phyloP scores from a whole-genome alignment of 2,113 vertebrate species.

The Candoia aspera region DNA sequence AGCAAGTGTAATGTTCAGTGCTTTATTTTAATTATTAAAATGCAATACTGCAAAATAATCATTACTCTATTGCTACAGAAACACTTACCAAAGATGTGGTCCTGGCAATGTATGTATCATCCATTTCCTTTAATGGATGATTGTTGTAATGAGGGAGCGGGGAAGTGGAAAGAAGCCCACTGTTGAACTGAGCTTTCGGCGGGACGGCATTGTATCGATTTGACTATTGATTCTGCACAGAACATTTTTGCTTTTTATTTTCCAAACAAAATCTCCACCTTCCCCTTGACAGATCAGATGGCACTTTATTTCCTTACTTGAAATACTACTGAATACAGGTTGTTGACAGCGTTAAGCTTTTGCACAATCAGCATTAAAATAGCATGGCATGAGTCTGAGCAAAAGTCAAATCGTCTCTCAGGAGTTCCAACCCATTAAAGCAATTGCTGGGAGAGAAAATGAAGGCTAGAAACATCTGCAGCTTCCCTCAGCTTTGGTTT shows the following conservation, averaged over 20 bases:
- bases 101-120: conserved; percentile 56
- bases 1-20: conserved; percentile 49
- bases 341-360: conserved; percentile 62
- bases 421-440: conserved; percentile 69
- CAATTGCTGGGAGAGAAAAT: conserved; percentile 58
- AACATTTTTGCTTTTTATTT: conserved; percentile 59
- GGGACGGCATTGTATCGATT: conserved; percentile 42
- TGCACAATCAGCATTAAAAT: conserved; percentile 63
- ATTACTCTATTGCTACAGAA: conserved; percentile 59
- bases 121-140: conserved; percentile 57
- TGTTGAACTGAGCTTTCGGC: conserved; percentile 38
- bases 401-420: conserved; percentile 68
- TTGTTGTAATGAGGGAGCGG: conserved; percentile 28
- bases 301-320: conserved; percentile 58
- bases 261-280: conserved; percentile 22
- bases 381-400: conserved; percentile 58
- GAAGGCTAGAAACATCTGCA: conserved; percentile 57
- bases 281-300: conserved; percentile 55
- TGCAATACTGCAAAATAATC: conserved; percentile 63
- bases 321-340: conserved; percentile 57
- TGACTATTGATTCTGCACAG: conserved; percentile 50
- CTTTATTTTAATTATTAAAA: conserved; percentile 72
- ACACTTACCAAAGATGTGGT: conserved; percentile 63
- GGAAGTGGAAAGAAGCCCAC: conserved; percentile 19
- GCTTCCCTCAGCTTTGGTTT: conserved; percentile 40